Conservation (phyloP, 2,113 vertebrate species). For the Anser brachyrhynchus region DNA sequence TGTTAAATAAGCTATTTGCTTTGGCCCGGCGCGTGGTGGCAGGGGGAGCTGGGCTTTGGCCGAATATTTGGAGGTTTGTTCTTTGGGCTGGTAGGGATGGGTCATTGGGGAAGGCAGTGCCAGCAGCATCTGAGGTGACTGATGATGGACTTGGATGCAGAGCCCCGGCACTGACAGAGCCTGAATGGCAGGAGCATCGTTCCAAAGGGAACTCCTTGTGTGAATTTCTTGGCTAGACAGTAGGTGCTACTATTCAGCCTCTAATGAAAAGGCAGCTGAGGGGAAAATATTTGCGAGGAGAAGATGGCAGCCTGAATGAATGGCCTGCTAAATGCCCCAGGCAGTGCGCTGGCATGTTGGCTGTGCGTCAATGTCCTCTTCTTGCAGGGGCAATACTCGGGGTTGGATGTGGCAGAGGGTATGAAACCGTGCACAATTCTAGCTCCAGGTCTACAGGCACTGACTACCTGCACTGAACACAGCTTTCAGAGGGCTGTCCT, state of each 20-base stretch:
- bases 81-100: not conserved
- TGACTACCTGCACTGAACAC: not conserved
- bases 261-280: constrained; percentile 22
- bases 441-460: not conserved
- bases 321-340: not conserved
- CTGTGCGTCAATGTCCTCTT: not conserved
- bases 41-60: not conserved
- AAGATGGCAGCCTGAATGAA: constrained; percentile 1
- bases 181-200: not conserved
- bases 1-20: constrained; percentile 63
- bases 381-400: not conserved
- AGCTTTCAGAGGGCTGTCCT: not conserved
- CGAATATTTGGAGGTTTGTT: not conserved
- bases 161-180: not conserved
- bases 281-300: not conserved
- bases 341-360: not conserved
- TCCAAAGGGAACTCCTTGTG: not conserved
- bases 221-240: constrained; percentile 17
- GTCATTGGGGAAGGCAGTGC: not conserved
- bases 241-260: constrained; percentile 14
- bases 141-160: not conserved
- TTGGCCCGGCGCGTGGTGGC: constrained; percentile 3
- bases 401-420: not conserved
- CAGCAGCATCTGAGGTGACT: not conserved
- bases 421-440: not conserved